Conservation (phyloP, 2,797 vertebrate genomes). For the Cyprinodon diabolis region DNA sequence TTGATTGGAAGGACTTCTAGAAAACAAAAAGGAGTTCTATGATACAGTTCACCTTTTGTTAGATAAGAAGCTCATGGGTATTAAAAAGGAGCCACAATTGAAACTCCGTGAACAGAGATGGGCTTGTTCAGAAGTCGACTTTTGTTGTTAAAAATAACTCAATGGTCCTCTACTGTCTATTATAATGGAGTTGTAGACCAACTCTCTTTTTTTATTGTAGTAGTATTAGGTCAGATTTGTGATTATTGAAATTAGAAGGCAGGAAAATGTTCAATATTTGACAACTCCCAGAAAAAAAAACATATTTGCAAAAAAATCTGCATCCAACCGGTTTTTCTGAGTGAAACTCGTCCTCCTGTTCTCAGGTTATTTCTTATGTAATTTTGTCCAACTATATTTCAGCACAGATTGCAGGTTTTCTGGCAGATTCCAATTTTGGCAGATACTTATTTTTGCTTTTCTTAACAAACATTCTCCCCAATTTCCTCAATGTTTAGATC, state of each 20-base stretch:
- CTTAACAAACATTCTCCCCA: too few relatives aligned
- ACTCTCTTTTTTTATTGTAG: neutral
- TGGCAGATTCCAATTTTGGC: too few relatives aligned
- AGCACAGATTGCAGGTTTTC: too few relatives aligned
- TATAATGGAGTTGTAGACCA: neutral
- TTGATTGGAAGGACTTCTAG: neutral
- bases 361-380: neutral
- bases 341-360: neutral
- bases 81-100: neutral
- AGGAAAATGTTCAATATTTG: neutral
- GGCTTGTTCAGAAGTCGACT: neutral
- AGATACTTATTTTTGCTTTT: too few relatives aligned
- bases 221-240: neutral
- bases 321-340: neutral
- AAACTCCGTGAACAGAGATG: neutral
- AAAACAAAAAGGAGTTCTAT: neutral
- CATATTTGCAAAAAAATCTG: neutral
- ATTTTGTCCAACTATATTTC: neutral
- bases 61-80: neutral
- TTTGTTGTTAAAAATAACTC: constrained; percentile 1
- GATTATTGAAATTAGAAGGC: constrained; percentile 21
- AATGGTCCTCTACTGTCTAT: too few relatives aligned
- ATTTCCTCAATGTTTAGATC: too few relatives aligned
- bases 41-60: neutral
- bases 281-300: constrained; percentile 1